Evolutionary conservation across 2,888 invertebrate species (phyloP), one percentile per base, ranked within the genome.

Genomic region (Tachina lurida): DNA sequence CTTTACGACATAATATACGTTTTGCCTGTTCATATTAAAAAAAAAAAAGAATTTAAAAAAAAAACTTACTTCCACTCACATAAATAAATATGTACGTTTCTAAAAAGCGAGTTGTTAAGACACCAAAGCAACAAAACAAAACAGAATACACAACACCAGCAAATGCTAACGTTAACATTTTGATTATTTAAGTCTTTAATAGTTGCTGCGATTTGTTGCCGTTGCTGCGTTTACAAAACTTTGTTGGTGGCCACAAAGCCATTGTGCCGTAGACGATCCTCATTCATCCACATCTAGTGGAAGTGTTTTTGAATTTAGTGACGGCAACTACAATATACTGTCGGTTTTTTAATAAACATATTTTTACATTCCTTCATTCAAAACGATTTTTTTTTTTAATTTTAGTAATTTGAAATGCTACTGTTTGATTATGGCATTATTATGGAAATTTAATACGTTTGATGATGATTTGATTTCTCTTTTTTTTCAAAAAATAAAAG

Each of bases 1-100:
- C 83, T 86, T 83, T 86, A 86, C 82, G 85, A 86, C 73, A 83
- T 76, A 86, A 83, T 82, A 82, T 75, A 76, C 79, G 65, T 79
- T 80, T 60, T 73, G 71, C 76, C 76, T 60, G 71, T 60, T 67
- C 67, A 67, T 31, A 65, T 47, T 52, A 31, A 65, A 60, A 31
- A 52, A 15, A 60, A 62, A 62, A 54, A 56, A 43, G n/a, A 31
- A 60, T 15, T 8, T 4, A 52, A 22, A 22, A 12, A 12, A 49
- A 62, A 19, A 78, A 52, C 15, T 17, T 17, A 63, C 82, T 63
- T 73, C 60, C 65, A 73, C 15, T 45, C 43, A 65, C 49, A 77
- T 19, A 80, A 31, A 52, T 41, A 74, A 70, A 54, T 19, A 52
- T 17, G 63, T 39, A 15, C 0, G 43, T 43, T 70, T 62, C 62